Base-by-base conservation (phyloP, 2,888 invertebrate species). In the Spisula solida region DNA sequence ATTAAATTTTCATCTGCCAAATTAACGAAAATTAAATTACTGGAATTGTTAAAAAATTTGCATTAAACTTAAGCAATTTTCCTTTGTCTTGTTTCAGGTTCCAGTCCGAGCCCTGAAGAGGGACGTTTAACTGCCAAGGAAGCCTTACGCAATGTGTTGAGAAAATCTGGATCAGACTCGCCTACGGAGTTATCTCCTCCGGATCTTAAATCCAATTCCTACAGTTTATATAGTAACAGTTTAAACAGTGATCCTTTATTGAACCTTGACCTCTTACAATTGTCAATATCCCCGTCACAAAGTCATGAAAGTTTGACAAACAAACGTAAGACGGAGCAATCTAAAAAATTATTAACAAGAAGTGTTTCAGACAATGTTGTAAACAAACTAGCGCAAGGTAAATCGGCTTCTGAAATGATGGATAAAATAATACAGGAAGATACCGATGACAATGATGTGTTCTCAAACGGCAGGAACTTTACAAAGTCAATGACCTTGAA, bases 31-130 rank as follows among this genome's bases (percentile, higher is more conserved):
- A n/a, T n/a, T n/a, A n/a, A n/a, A n/a, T n/a, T n/a, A n/a, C n/a
- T n/a, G n/a, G n/a, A n/a, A n/a, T n/a, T n/a, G n/a, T n/a, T n/a
- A n/a, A n/a, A n/a, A n/a, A n/a, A n/a, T n/a, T n/a, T n/a, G n/a
- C n/a, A n/a, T n/a, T n/a, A n/a, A n/a, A n/a, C n/a, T n/a, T n/a
- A n/a, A n/a, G n/a, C n/a, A n/a, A n/a, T n/a, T n/a, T n/a, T n/a
- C n/a, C n/a, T n/a, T n/a, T n/a, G n/a, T n/a, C n/a, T n/a, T 25
- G n/a, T 25, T 92, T 8, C 89, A 95, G 95, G 86, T 75, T 93
- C 92, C 12, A 94, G 94, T 86, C 93, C 94, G 18, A 94, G 94
- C 86, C 94, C 94, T 18, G 94, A 95, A 31, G 94, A 94, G n/a
- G 88, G 90, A 12, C 90, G 92, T 82, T 82, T 79, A 47, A 83